These are phyloP conservation scores for Scophthalmus maximus DNA, from an alignment of 2,113 vertebrate genomes.

Conservation along the genomic window DNA sequence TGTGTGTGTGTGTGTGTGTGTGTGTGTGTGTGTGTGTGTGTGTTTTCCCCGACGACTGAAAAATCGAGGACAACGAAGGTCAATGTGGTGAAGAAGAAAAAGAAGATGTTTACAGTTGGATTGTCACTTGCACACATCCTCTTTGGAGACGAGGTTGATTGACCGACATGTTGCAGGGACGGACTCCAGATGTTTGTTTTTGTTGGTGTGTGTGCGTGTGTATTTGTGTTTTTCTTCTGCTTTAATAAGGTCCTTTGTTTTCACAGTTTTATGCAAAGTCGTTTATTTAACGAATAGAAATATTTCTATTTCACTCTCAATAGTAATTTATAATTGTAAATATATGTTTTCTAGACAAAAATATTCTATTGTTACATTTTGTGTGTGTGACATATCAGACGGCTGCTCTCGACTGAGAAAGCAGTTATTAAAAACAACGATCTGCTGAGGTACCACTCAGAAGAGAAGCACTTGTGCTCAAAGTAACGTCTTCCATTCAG, in stretches of 20 bases:
- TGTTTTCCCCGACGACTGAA: not conserved
- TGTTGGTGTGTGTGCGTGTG: conserved; percentile 29
- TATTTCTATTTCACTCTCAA: conserved; percentile 54
- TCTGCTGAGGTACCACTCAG: conserved; percentile 15
- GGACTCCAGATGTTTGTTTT: conserved; percentile 54
- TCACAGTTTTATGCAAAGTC: conserved; percentile 57
- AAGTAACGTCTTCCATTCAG: conserved; percentile 29
- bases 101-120: conserved; percentile 42
- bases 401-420: not conserved
- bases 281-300: conserved; percentile 59
- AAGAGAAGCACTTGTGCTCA: conserved; percentile 10
- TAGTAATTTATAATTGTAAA: conserved; percentile 80
- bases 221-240: conserved; percentile 19
- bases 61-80: not conserved
- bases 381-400: conserved; percentile 9
- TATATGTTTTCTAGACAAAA: conserved; percentile 68
- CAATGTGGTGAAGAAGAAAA: not conserved
- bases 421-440: conserved; percentile 6
- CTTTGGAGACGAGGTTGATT: conserved; percentile 35
- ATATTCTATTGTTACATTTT: conserved; percentile 56
- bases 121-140: conserved; percentile 63
- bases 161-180: conserved; percentile 42
- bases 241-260: conserved; percentile 24
- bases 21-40: too few species aligned
- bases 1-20: too few species aligned